Evolutionary conservation across 2,888 invertebrate genomes (phyloP), one percentile per base, ranked within the genome.

Genomic region (Choreutis nemorana): DNA sequence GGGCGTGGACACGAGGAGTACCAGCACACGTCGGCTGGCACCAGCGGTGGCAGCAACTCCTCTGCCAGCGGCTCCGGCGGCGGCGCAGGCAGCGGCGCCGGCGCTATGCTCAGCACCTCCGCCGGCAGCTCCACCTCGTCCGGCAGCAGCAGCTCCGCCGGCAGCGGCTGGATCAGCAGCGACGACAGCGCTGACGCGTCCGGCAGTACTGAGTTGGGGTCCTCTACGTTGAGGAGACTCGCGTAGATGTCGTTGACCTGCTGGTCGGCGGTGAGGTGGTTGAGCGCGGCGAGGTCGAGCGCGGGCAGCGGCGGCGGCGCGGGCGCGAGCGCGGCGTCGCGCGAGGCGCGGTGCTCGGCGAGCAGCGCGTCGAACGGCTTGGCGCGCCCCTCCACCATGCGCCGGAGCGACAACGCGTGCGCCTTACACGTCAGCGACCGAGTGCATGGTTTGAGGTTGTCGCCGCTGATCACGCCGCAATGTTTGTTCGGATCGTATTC

Each of bases 401-500:
- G 70, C 33, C 90, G 71, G 41, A 87, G 58, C 22, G 89, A 86
- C 41, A 90, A 71, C 11, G 89, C 85, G 55, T 85, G 85, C 20
- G 84, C 82, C 50, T 85, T 85, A 48, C 85, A 87, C 23, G 91
- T 91, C 31, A 91, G 81, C 11, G 91, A 91, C 34, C 91, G 77
- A 28, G 90, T 90, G 59, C 92, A 92, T 0, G 89, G 89, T 46
- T 86, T 86, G 3, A 81, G 79, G 37, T 82, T 85, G 40, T 87
- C 89, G 2, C 80, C 83, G 30, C 82, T 85, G 43, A 84, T 66
- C 9, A 91, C 91, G 2, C 92, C 93, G 59, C 92, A 92, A 55
- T 92, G 92, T 42, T 87, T 85, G 55, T 92, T 87, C 10, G 91
- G 87, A 61, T 92, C 89, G 65, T 89, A 92, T 54, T 90, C 88